Evolutionary conservation across 2,888 invertebrate species (phyloP).

Genomic region (Leptinotarsa haldemani): DNA sequence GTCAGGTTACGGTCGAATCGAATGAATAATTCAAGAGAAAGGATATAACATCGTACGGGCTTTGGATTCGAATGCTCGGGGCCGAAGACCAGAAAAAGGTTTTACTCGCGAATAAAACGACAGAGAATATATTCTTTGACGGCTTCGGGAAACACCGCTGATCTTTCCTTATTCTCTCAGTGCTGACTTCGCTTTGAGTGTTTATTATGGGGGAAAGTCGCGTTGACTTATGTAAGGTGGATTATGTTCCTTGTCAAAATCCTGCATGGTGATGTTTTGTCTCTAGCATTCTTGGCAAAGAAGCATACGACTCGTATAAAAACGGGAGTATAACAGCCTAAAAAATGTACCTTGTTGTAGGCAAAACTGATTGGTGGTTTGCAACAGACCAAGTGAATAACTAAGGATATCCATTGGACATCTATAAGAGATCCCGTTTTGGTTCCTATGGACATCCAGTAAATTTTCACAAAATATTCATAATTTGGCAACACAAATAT

Average conservation of each 20-base stretch:
- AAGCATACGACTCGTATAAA: too few relatives aligned
- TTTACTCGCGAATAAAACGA: slow-evolving; percentile 35
- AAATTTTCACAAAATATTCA: too few relatives aligned
- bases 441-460: too few relatives aligned
- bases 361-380: too few relatives aligned
- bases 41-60: slow-evolving; percentile 40
- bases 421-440: too few relatives aligned
- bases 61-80: slow-evolving; percentile 31
- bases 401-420: too few relatives aligned
- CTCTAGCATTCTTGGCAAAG: too few relatives aligned
- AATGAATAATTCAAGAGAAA: slow-evolving; percentile 60
- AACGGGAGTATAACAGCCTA: too few relatives aligned
- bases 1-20: slow-evolving; percentile 56
- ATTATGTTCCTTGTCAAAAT: background rate
- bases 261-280: too few relatives aligned
- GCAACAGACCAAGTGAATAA: too few relatives aligned
- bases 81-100: slow-evolving; percentile 41
- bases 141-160: slow-evolving; percentile 28
- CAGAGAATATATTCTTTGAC: slow-evolving; percentile 28
- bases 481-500: too few relatives aligned
- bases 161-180: slow-evolving; percentile 26
- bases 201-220: slow-evolving; percentile 15
- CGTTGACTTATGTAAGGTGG: background rate
- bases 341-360: too few relatives aligned
- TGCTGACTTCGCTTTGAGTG: slow-evolving; percentile 31